Base-by-base conservation (phyloP, 2,113 vertebrate genomes). In the Paraplagusia blochii region DNA sequence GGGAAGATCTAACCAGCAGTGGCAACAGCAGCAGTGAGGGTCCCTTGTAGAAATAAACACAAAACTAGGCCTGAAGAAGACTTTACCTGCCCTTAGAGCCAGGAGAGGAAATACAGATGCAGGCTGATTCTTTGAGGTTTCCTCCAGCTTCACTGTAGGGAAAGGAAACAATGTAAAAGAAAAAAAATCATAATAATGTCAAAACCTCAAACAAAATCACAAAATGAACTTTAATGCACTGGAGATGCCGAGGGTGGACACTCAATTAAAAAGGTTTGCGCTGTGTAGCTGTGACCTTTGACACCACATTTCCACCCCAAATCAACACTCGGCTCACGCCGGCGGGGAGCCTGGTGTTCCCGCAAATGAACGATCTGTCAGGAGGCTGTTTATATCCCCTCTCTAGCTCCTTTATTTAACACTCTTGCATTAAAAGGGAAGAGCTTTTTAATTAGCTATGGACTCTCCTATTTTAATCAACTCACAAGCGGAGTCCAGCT, bases 391-490 rank as follows among this genome's bases (percentile, higher is more conserved):
- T 85, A 85, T 82, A 85, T 85, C 78, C 77, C 72, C 71, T 79
- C 79, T 69, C 78, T 69, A 52, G 65, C 81, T 83, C 86, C 77
- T 81, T 88, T 85, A 86, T 85, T 88, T 85, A 89, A 89, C 80
- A 80, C 81, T 88, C 70, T 63, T 59, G 40, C 81, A 83, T 87
- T 84, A 82, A 88, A 84, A 81, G 77, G 80, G 82, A 87, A 83
- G 88, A 88, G 85, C 82, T 83, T 85, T 88, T 89, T 89, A 90
- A 90, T 90, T 89, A 89, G 85, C 82, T 79, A 61, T 69, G 77
- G 84, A 87, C 86, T 88, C 80, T 83, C 82, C 80, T 81, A 84
- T 89, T 89, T 91, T 88, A 89, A 89, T 87, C 87, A 88, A 90
- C 83, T 88, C 84, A 85, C 83, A 85, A 78, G 74, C 65, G 83